Evolutionary conservation across 2,113 vertebrate genomes (phyloP).

Genomic region (Rhabdomys dilectus): DNA sequence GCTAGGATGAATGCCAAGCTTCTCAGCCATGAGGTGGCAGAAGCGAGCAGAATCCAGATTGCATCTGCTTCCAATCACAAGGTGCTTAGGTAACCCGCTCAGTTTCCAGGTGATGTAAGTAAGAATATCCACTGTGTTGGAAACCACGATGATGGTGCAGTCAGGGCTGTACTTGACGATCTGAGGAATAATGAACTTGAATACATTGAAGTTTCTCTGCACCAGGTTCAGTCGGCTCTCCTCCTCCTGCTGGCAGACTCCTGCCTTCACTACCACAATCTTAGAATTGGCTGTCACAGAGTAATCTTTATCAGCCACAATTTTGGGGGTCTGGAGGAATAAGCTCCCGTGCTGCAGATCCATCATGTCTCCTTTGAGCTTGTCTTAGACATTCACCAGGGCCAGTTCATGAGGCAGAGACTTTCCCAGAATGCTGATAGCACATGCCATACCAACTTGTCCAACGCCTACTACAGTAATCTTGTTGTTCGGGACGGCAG

Average conservation of each 20-base stretch:
- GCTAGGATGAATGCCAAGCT: conserved; percentile 93
- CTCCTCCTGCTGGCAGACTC: conserved; percentile 97
- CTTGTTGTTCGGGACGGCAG: conserved; percentile 92
- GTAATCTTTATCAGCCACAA: conserved; percentile 97
- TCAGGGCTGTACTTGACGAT: conserved; percentile 95
- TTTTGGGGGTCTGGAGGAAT: conserved; percentile 96
- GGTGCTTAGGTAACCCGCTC: conserved; percentile 97
- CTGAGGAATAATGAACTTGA: conserved; percentile 97
- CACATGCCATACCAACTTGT: conserved; percentile 97
- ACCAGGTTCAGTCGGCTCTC: conserved; percentile 98
- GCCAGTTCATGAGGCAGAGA: conserved; percentile 95
- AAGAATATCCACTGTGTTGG: conserved; percentile 99
- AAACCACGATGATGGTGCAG: conserved; percentile 96
- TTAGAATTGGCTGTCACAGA: conserved; percentile 95
- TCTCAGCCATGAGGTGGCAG: conserved; percentile 95
- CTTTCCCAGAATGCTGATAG: conserved; percentile 94
- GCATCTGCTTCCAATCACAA: conserved; percentile 97
- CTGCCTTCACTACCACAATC: conserved; percentile 96
- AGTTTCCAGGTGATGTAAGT: conserved; percentile 99
- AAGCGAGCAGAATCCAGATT: conserved; percentile 98
- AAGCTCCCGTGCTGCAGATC: conserved; percentile 97
- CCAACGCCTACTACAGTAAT: conserved; percentile 96
- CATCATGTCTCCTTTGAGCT: conserved; percentile 98
- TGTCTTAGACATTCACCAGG: conserved; percentile 97
- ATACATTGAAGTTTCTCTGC: conserved; percentile 98